Conservation (phyloP, 2,113 vertebrate species). For the Plecotus auritus region DNA sequence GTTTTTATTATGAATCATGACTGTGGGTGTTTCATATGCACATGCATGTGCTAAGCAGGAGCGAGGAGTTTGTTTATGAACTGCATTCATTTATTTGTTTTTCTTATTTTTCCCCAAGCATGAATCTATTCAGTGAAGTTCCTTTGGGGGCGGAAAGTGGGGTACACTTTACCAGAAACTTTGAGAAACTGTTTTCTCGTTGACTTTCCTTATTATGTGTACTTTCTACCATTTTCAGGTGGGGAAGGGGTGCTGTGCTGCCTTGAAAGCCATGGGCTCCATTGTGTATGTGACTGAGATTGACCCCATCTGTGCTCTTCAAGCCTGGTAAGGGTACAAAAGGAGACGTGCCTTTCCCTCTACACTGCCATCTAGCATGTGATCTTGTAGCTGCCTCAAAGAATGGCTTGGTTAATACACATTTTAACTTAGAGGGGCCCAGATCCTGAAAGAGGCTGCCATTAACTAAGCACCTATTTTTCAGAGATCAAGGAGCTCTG, state of each 20-base stretch:
- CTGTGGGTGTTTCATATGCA: conserved; percentile 64
- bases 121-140: conserved; percentile 47
- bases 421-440: neutral
- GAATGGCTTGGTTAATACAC: neutral
- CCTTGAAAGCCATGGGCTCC: conserved; percentile 97
- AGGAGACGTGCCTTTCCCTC: neutral
- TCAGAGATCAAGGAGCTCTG: neutral
- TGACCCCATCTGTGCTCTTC: conserved; percentile 97
- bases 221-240: conserved; percentile 81
- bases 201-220: neutral
- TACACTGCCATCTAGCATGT: rapidly evolving
- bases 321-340: conserved; percentile 90
- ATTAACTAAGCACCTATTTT: neutral
- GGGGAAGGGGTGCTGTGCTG: conserved; percentile 96
- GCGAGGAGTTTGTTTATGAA: conserved; percentile 49
- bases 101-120: conserved; percentile 22
- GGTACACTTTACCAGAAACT: neutral
- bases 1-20: conserved; percentile 68
- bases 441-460: neutral
- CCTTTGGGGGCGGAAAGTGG: neutral
- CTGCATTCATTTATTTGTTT: conserved; percentile 46
- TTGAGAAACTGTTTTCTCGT: neutral
- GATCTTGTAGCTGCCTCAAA: neutral
- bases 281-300: conserved; percentile 99
- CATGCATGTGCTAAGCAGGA: conserved; percentile 38